A percentile compares a stretch with the other conserved stretches of the same genome.
Evolutionary conservation across 1,140 invertebrate genomes (phyloP).

Genomic region (Heliconius congener): DNA sequence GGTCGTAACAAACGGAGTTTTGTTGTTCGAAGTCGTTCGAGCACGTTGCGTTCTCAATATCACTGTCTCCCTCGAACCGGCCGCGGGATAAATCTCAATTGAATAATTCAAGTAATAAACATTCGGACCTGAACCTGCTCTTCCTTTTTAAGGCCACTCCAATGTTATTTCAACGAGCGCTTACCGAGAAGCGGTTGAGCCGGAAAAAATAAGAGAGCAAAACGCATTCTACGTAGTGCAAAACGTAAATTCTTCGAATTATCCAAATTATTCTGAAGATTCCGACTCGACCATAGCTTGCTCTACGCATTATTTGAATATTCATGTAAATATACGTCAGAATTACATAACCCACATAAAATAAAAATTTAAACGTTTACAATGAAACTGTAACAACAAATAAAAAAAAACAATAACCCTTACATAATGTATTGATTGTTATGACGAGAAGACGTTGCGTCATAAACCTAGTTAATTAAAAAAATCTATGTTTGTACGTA

Average conservation of each 20-base stretch:
- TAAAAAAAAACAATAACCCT: neutral
- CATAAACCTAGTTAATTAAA: neutral
- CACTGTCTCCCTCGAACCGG: constrained; percentile 31
- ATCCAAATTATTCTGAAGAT: constrained; percentile 45
- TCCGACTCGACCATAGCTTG: neutral
- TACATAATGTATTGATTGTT: neutral
- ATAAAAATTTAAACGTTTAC: neutral
- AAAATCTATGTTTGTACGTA: neutral
- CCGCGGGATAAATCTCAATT: constrained; percentile 48
- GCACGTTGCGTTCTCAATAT: constrained; percentile 20
- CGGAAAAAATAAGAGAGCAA: constrained; percentile 50
- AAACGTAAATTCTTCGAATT: constrained; percentile 54
- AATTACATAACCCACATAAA: neutral
- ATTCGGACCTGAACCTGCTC: constrained; percentile 52
- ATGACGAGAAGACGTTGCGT: neutral
- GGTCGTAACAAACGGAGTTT: constrained; percentile 29
- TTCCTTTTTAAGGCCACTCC: constrained; percentile 48
- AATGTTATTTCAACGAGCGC: constrained; percentile 47
- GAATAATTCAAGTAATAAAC: constrained; percentile 58
- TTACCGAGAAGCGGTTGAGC: constrained; percentile 46
- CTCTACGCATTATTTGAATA: neutral
- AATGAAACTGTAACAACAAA: neutral
- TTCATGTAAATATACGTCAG: neutral
- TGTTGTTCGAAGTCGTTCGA: constrained; percentile 14
- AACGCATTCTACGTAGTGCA: constrained; percentile 56